Evolutionary conservation across 2,888 invertebrate genomes (phyloP).

Genomic region (Hedya salicella): DNA sequence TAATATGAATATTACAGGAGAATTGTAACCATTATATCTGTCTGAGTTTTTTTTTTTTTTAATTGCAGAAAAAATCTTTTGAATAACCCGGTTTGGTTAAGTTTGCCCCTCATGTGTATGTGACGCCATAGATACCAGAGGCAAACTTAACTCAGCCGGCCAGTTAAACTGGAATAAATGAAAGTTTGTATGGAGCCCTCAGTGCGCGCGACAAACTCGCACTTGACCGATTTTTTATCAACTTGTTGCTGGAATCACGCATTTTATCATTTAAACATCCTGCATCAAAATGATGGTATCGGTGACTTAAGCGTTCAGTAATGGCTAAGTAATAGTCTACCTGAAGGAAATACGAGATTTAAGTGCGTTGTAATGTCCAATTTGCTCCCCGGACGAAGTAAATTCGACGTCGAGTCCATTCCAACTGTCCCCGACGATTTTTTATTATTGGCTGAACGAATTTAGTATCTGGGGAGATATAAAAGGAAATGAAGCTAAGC

Average conservation of each 20-base stretch:
- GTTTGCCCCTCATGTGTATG: too few relatives aligned
- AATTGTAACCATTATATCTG: too few relatives aligned
- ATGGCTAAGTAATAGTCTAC: conserved; percentile 35
- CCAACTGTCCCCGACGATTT: conserved; percentile 76
- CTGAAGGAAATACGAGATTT: conserved; percentile 51
- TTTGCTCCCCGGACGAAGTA: conserved; percentile 68
- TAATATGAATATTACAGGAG: too few relatives aligned
- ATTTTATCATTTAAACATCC: not conserved
- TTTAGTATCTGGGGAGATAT: conserved; percentile 84
- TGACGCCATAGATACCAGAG: too few relatives aligned
- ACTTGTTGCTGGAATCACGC: not conserved
- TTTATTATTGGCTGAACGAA: conserved; percentile 84
- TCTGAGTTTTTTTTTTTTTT: too few relatives aligned
- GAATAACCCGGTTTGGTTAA: too few relatives aligned
- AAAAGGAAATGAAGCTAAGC: conserved; percentile 85
- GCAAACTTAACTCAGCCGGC: too few relatives aligned
- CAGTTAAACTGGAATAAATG: too few relatives aligned
- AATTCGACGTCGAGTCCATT: conserved; percentile 78
- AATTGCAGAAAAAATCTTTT: too few relatives aligned
- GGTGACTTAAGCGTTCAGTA: conserved; percentile 13
- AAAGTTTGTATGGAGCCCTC: too few relatives aligned
- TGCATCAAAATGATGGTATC: conserved; percentile 13
- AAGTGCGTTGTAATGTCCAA: conserved; percentile 72
- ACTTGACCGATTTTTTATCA: not conserved
- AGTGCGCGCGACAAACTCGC: too few relatives aligned